Conservation (phyloP, 1,140 invertebrate genomes). For the Nasonia longicornis region DNA sequence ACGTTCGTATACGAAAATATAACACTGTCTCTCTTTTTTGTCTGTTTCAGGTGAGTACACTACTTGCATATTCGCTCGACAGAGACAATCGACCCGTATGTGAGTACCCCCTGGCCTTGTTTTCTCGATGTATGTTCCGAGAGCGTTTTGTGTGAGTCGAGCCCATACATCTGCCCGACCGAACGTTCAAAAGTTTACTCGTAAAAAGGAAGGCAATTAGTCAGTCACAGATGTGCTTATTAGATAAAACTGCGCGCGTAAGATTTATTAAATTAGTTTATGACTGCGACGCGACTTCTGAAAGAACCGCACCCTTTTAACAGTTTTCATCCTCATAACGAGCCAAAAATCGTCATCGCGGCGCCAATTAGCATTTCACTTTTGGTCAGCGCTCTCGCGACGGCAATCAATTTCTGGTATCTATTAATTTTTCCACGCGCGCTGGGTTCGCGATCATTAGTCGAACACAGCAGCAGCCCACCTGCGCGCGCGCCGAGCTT, state of each 20-base stretch:
- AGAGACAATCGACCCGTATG: neutral
- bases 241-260: neutral
- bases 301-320: too few relatives aligned
- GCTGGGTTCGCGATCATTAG: neutral
- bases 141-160: neutral
- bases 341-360: neutral
- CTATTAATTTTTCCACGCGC: neutral
- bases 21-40: neutral
- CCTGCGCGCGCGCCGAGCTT: too few relatives aligned
- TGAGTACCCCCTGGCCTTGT: neutral
- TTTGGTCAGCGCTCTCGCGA: neutral
- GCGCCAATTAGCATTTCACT: neutral
- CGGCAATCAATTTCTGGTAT: neutral
- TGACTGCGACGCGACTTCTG: neutral
- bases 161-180: neutral
- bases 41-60: conserved; percentile 21
- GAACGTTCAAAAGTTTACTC: neutral
- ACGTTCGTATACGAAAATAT: neutral
- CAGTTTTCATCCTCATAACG: too few relatives aligned
- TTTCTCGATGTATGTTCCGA: neutral
- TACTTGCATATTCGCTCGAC: neutral
- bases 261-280: conserved; percentile 19
- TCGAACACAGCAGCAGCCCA: neutral
- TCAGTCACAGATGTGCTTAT: neutral
- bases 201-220: neutral